Evolutionary conservation across 2,797 vertebrate genomes (phyloP).

Genomic region (Gymnoscopelus braueri): DNA sequence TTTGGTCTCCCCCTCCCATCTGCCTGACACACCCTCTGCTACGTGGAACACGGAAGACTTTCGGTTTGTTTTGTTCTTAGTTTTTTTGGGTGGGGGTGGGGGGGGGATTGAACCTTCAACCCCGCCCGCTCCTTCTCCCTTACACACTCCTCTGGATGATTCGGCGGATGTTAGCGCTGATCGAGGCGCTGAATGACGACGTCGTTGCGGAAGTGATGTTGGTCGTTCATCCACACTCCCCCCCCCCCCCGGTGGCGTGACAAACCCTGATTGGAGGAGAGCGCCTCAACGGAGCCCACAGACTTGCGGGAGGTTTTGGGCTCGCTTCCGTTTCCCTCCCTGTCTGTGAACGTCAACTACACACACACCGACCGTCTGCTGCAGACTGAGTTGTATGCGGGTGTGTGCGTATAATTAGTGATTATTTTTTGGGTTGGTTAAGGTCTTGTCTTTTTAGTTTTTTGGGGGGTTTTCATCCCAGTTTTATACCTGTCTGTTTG

Average conservation of each 20-base stretch:
- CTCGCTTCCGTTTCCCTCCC: background rate
- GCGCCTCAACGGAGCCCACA: constrained; percentile 50
- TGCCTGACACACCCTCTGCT: background rate
- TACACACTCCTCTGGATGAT: constrained; percentile 26
- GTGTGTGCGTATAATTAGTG: constrained; percentile 15
- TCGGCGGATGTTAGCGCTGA: constrained; percentile 23
- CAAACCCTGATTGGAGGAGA: constrained; percentile 12
- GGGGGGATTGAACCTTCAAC: constrained; percentile 3
- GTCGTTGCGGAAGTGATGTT: constrained; percentile 34
- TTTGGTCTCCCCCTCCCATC: background rate
- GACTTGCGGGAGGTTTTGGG: constrained; percentile 43
- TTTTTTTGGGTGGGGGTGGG: too few species aligned
- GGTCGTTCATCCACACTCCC: background rate
- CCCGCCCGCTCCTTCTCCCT: background rate
- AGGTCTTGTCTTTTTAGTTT: constrained; percentile 15
- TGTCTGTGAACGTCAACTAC: constrained; percentile 26
- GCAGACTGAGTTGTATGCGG: constrained; percentile 30
- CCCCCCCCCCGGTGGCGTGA: background rate
- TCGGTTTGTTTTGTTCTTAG: too few species aligned
- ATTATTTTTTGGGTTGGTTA: background rate
- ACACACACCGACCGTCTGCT: constrained; percentile 33
- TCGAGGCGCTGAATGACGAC: constrained; percentile 15
- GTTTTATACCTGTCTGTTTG: constrained; percentile 2
- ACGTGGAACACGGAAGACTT: background rate
- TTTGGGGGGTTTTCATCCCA: background rate